Base-by-base conservation (phyloP, 2,888 invertebrate species). In the Vesta saturnalis region DNA sequence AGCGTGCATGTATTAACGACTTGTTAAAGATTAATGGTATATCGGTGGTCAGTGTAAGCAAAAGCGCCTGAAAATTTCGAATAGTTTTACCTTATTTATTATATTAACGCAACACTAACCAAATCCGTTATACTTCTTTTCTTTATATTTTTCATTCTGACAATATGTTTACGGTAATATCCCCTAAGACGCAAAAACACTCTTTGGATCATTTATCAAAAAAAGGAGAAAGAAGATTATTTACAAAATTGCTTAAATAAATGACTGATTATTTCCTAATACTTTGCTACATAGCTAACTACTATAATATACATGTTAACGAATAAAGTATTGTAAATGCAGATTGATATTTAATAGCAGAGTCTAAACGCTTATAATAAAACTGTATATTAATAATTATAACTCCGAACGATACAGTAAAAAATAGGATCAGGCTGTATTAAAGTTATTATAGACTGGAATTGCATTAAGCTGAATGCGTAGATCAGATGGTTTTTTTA, bases 1-100 rank as follows among this genome's bases (percentile, higher is more conserved):
- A 81, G 82, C 83, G 80, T 82, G 83, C 83, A 83, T 83, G 82
- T 77, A 83, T 83, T 83, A 83, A 83, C 83, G 79, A 80, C 79
- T 78, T 77, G 79, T 80, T 79, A 80, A 78, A 83, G 83, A 83
- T 83, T 83, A 83, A 83, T 83, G 83, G 83, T 81, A 77, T 77
- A 79, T 80, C 76, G 77, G 74, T 74, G 76, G 78, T 78, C 77
- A 77, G 73, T 77, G 77, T 76, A 79, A 77, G 79, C 79, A 78
- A 80, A 80, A 78, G 57, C 55, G 16, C 15, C 55, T 60, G 68
- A 68, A 60, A 68, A 64, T 60, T 39, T 61, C 39, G 61, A 69
- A 69, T 61, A 60, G 39, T 67, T 61, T 67, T 54, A 56, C 66
- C 56, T 65, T 65, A 60, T 60, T 65, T 65, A 65, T 65, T 55